phyloP scores from a whole-genome alignment of 2,797 vertebrate species.

The Pseudomugil tenellus region DNA sequence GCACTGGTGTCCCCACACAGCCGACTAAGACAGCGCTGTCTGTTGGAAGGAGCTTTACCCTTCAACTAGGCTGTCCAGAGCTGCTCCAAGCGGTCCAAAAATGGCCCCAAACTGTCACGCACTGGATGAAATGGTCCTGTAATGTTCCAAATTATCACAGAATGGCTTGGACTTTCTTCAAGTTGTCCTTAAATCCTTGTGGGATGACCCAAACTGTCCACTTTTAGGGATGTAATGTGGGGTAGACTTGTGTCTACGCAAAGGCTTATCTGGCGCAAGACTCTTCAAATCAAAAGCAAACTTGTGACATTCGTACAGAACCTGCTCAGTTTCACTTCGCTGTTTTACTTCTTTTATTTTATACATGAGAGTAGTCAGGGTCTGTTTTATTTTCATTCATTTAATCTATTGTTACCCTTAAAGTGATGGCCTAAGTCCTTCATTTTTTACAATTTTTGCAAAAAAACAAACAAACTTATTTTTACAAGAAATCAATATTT shows the following conservation, averaged over 20 bases:
- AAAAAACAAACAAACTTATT: too few relatives aligned
- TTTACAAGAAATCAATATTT: too few relatives aligned
- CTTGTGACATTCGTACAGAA: not conserved
- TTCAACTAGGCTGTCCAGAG: slow-evolving; percentile 46
- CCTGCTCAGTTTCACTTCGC: not conserved
- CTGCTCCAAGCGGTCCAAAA: slow-evolving; percentile 29
- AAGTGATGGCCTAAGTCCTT: too few relatives aligned
- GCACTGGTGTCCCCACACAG: slow-evolving; percentile 56
- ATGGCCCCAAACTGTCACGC: slow-evolving; percentile 32
- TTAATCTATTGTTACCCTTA: too few relatives aligned
- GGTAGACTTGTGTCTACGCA: not conserved
- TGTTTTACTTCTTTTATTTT: not conserved
- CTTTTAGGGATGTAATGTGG: not conserved
- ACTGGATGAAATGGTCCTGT: slow-evolving; percentile 8
- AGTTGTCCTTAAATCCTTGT: slow-evolving; percentile 31
- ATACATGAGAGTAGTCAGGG: not conserved
- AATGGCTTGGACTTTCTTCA: slow-evolving; percentile 13
- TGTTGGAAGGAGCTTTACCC: slow-evolving; percentile 57
- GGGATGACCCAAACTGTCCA: slow-evolving; percentile 20
- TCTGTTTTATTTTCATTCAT: not conserved
- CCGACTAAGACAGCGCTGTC: slow-evolving; percentile 49
- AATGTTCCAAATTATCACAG: slow-evolving; percentile 23
- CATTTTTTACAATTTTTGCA: too few relatives aligned
- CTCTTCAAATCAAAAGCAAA: not conserved
- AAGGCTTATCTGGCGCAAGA: not conserved